These are phyloP conservation scores for Erpornis zantholeuca DNA, from an alignment of 2,113 vertebrate genomes.

Conservation along the genomic window DNA sequence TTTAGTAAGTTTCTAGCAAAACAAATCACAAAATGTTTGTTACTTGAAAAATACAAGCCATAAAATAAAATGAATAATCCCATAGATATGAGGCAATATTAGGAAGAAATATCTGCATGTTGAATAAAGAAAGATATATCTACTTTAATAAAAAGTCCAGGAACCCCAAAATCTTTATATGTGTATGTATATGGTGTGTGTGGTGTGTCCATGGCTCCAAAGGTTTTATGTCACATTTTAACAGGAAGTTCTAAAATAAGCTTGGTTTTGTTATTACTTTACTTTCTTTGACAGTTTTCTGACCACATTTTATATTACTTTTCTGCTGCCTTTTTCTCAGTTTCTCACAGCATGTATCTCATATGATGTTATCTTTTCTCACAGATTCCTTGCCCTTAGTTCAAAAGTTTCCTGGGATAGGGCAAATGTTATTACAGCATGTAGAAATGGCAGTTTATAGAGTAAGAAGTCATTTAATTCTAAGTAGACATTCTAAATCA, in stretches of 20 bases:
- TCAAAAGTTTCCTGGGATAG: neutral
- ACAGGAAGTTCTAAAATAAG: neutral
- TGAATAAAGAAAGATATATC: neutral
- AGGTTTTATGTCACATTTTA: neutral
- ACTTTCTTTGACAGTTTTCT: neutral
- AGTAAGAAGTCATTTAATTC: conserved; percentile 2
- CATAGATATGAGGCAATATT: neutral
- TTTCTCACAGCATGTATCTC: neutral
- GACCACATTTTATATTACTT: neutral
- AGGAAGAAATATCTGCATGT: neutral
- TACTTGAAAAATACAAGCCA: neutral
- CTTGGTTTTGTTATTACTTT: neutral
- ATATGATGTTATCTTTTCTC: neutral
- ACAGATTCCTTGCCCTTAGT: neutral
- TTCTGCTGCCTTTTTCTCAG: neutral
- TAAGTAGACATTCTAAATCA: neutral
- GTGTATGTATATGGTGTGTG: rapidly evolving
- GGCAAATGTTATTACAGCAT: neutral
- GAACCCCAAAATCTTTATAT: neutral
- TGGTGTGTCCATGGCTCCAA: neutral
- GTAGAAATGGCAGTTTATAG: neutral
- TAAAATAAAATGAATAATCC: neutral
- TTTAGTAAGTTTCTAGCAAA: neutral
- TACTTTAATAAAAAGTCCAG: neutral
- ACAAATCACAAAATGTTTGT: neutral